Conservation (phyloP, 2,888 invertebrate species). For the Blomia tropicalis region DNA sequence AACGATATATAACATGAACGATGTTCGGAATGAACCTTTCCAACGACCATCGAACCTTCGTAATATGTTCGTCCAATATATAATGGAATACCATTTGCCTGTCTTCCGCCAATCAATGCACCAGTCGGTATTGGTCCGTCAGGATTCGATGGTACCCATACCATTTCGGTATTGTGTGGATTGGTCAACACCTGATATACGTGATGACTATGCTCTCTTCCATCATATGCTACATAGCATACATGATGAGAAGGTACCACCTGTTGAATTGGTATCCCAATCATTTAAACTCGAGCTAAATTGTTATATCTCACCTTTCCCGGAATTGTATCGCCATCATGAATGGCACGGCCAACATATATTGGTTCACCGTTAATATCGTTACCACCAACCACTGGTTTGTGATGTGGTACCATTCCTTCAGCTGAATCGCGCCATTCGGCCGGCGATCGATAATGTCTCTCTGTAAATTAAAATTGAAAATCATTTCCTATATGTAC, state of each 20-base stretch:
- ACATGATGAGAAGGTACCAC: slow-evolving; percentile 27
- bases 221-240: slow-evolving; percentile 29
- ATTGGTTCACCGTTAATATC: slow-evolving; percentile 26
- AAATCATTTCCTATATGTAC: too few species aligned
- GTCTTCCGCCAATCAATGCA: slow-evolving; percentile 4
- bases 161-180: background rate
- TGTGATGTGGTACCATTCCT: slow-evolving; percentile 26
- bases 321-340: slow-evolving; percentile 28
- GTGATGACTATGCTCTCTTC: slow-evolving; percentile 27
- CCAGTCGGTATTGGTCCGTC: slow-evolving; percentile 16
- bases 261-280: background rate
- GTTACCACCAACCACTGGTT: slow-evolving; percentile 28
- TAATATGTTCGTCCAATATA: slow-evolving; percentile 7
- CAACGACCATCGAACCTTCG: slow-evolving; percentile 10
- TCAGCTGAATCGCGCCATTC: slow-evolving; percentile 26
- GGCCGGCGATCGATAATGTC: slow-evolving; percentile 26
- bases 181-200: slow-evolving; percentile 26
- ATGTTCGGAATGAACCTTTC: slow-evolving; percentile 11
- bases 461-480: too few species aligned
- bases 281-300: background rate
- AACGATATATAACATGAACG: background rate
- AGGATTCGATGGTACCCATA: background rate
- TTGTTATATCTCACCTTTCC: slow-evolving; percentile 26
- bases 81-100: background rate
- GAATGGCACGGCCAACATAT: slow-evolving; percentile 28